Percentiles rank a stretch among this genome's conserved stretches.
These are phyloP conservation scores for Idaea biselata DNA, from an alignment of 2,888 invertebrate genomes.

Conservation along the genomic window DNA sequence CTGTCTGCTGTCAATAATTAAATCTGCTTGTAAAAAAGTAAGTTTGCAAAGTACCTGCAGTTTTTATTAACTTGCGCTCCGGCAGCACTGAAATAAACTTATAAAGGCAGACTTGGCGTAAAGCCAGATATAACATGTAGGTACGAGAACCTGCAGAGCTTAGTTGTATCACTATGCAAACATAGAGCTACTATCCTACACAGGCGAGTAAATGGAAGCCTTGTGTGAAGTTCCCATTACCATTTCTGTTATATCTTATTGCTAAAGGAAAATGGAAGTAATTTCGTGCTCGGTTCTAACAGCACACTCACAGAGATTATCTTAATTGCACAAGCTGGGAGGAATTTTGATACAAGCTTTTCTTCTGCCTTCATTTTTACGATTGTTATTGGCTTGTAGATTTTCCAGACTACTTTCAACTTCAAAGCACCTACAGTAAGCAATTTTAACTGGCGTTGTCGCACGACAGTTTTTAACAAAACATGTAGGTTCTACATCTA, in stretches of 20 bases:
- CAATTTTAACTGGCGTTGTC: no score
- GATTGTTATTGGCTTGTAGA: not conserved
- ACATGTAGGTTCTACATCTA: no score
- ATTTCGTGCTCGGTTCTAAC: not conserved
- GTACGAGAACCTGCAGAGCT: conserved; percentile 15
- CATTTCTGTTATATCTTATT: conserved; percentile 7
- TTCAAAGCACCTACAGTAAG: not conserved
- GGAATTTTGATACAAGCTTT: not conserved
- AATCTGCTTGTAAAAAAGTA: no score
- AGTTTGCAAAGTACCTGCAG: not conserved
- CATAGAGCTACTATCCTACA: conserved; percentile 20
- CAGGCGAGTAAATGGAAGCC: conserved; percentile 16
- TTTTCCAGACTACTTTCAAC: not conserved
- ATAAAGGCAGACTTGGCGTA: conserved; percentile 21
- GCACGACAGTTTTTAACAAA: no score
- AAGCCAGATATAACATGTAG: conserved; percentile 20
- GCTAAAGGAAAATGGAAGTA: conserved; percentile 4
- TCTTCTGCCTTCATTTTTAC: not conserved
- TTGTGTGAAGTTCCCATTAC: conserved; percentile 6
- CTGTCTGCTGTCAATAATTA: no score
- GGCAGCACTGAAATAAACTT: conserved; percentile 10
- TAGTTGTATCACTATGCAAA: conserved; percentile 23
- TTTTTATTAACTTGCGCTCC: not conserved
- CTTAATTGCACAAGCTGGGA: not conserved
- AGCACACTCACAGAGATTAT: not conserved